Percentiles rank a stretch among this genome's conserved stretches.
Evolutionary conservation across 2,888 invertebrate genomes (phyloP).

Genomic region (Prosapia bicincta): DNA sequence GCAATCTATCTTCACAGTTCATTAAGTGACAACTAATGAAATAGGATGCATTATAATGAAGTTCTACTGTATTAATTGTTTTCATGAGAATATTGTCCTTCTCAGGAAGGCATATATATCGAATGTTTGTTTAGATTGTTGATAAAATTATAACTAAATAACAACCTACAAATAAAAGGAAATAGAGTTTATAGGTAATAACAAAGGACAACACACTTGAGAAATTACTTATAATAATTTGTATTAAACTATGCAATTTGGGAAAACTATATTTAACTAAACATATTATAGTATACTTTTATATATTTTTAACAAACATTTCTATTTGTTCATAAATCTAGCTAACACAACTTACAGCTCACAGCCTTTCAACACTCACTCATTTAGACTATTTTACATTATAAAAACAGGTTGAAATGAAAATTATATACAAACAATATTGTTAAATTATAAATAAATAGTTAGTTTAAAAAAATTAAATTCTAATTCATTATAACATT

Average conservation of each 20-base stretch:
- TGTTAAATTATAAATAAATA: not conserved
- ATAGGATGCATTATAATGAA: too few species aligned
- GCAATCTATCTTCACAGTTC: too few species aligned
- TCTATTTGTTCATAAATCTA: not conserved
- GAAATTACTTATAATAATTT: not conserved
- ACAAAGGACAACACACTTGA: not conserved
- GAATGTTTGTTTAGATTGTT: too few species aligned
- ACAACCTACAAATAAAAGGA: not conserved
- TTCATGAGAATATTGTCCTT: too few species aligned
- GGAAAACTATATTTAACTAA: not conserved
- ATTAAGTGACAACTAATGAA: too few species aligned
- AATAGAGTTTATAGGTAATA: not conserved
- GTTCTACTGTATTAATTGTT: too few species aligned
- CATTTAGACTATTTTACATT: not conserved
- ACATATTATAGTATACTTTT: not conserved
- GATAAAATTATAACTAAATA: not conserved
- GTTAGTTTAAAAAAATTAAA: not conserved
- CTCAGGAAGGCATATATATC: too few species aligned
- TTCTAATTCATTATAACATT: not conserved
- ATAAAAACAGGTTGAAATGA: not conserved
- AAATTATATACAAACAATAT: not conserved
- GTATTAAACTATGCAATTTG: not conserved
- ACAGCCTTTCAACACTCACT: not conserved
- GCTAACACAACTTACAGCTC: constrained; percentile 2
- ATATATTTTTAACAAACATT: not conserved